Percentiles rank a stretch among this genome's conserved stretches.
Evolutionary conservation across 2,888 invertebrate genomes (phyloP).

Genomic region (Phaonia tiefii): DNA sequence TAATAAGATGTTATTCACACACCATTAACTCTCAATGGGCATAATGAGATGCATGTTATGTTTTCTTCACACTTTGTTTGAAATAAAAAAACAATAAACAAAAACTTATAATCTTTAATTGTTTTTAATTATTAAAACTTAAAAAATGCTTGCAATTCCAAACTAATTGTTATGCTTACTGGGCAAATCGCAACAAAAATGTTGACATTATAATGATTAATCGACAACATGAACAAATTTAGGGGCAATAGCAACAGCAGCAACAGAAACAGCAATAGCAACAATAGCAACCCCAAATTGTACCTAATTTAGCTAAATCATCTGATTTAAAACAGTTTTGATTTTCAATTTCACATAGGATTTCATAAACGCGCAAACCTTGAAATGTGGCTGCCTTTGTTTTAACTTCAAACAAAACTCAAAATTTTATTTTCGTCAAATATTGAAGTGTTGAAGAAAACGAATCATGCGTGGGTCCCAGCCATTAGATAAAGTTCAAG

Average conservation of each 20-base stretch:
- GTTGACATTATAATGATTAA: too few relatives aligned
- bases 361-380: constrained; percentile 11
- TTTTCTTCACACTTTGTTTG: constrained; percentile 8
- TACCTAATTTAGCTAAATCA: constrained; percentile 37
- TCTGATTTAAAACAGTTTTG: constrained; percentile 29
- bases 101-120: not conserved
- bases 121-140: not conserved
- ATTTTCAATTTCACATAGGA: constrained; percentile 30
- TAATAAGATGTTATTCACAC: too few relatives aligned
- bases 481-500: constrained; percentile 13
- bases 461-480: constrained; percentile 19
- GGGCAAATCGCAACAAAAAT: constrained; percentile 13
- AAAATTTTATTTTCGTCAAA: too few relatives aligned
- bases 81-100: too few relatives aligned
- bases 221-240: constrained; percentile 19
- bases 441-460: too few relatives aligned
- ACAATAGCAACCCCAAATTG: too few relatives aligned
- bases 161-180: constrained; percentile 16
- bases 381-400: constrained; percentile 1
- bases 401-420: constrained; percentile 13
- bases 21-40: not conserved
- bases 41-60: not conserved
- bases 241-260: not conserved
- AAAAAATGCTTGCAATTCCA: constrained; percentile 12
- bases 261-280: constrained; percentile 6